Evolutionary conservation across 2,113 vertebrate species (phyloP).

Genomic region (Mellivora capensis): DNA sequence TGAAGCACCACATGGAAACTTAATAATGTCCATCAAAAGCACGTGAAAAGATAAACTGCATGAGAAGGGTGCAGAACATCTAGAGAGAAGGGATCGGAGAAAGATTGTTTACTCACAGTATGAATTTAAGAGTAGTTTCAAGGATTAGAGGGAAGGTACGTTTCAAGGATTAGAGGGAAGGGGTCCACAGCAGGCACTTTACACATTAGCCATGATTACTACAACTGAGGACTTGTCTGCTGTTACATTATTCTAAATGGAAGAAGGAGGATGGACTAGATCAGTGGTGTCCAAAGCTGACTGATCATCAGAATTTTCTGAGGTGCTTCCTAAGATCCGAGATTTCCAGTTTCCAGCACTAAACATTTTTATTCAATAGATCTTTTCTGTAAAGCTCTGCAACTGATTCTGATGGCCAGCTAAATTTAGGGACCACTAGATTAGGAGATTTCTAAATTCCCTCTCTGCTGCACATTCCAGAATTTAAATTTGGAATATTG

Average conservation of each 20-base stretch:
- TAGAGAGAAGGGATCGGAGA: not conserved
- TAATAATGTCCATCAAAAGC: not conserved
- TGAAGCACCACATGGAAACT: not conserved
- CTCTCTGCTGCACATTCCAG: not conserved
- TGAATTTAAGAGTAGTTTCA: too few species aligned
- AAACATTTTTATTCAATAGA: not conserved
- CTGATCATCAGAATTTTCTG: not conserved
- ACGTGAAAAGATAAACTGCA: too few species aligned
- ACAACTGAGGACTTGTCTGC: accelerated
- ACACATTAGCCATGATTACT: not conserved
- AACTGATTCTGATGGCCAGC: not conserved
- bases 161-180: not conserved
- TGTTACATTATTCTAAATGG: not conserved
- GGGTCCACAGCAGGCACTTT: not conserved
- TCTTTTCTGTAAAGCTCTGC: not conserved
- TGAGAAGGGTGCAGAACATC: accelerated
- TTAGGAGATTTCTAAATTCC: not conserved
- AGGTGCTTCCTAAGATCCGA: not conserved
- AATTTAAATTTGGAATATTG: not conserved
- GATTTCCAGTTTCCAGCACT: not conserved
- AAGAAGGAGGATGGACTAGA: not conserved
- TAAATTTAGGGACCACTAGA: not conserved
- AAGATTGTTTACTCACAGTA: not conserved
- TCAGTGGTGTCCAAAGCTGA: not conserved
- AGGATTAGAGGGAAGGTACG: not conserved